phyloP scores from a whole-genome alignment of 2,797 vertebrate species.

The Numenius phaeopus region DNA sequence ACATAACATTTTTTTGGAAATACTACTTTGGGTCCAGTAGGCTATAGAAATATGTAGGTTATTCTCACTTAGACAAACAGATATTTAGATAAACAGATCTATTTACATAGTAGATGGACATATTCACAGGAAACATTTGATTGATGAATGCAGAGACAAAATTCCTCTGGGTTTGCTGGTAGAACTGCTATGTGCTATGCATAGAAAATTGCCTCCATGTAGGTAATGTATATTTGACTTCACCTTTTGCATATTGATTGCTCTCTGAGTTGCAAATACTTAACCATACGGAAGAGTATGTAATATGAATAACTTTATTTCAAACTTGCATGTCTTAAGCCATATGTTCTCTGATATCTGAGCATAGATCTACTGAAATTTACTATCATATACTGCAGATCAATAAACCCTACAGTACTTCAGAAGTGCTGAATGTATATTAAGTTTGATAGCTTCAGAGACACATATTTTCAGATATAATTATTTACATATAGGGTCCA shows the following conservation, averaged over 20 bases:
- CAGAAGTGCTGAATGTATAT: background rate
- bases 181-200: background rate
- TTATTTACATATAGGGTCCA: slow-evolving; percentile 34
- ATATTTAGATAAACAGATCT: background rate
- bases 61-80: background rate
- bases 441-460: background rate
- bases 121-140: background rate
- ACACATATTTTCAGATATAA: background rate
- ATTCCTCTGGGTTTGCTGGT: background rate
- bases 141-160: background rate
- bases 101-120: background rate
- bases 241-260: slow-evolving; percentile 36
- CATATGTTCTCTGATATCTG: slow-evolving; percentile 15
- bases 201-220: background rate
- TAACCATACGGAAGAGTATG: background rate
- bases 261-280: background rate
- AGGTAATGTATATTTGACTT: slow-evolving; percentile 30
- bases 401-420: slow-evolving; percentile 14
- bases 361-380: slow-evolving; percentile 36
- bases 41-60: background rate
- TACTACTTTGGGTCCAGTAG: background rate
- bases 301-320: slow-evolving; percentile 15
- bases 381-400: background rate
- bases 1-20: background rate
- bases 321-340: slow-evolving; percentile 19